phyloP scores from a whole-genome alignment of 1,140 invertebrate species.

The Tetranychus cinnabarinus region DNA sequence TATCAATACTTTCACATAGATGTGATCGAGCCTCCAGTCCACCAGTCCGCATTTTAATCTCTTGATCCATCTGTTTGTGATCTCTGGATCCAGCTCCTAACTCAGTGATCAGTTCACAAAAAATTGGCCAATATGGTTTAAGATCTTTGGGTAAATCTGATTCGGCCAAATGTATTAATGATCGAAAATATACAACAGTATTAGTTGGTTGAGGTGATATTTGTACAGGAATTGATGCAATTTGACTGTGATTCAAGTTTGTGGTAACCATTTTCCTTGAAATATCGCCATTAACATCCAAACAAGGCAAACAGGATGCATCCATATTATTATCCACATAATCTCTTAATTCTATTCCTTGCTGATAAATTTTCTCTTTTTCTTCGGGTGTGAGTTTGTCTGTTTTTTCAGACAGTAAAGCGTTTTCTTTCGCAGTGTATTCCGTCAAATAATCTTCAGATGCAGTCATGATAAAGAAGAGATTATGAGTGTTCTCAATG shows the following conservation, averaged over 20 bases:
- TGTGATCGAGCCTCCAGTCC: constrained; percentile 43
- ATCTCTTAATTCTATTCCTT: constrained; percentile 39
- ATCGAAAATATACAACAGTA: constrained; percentile 58
- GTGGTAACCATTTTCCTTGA: not conserved
- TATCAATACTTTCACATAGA: constrained; percentile 40
- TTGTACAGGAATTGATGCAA: constrained; percentile 35
- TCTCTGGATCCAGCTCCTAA: constrained; percentile 59
- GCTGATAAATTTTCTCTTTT: constrained; percentile 29
- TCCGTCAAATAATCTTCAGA: constrained; percentile 46
- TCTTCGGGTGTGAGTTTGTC: constrained; percentile 20
- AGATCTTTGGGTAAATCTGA: constrained; percentile 37
- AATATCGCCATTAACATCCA: constrained; percentile 21
- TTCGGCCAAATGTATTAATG: constrained; percentile 35
- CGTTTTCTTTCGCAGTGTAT: constrained; percentile 34
- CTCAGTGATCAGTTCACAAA: constrained; percentile 48
- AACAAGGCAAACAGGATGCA: constrained; percentile 47
- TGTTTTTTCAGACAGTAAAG: constrained; percentile 40
- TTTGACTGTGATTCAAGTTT: not conserved
- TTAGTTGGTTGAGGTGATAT: constrained; percentile 51
- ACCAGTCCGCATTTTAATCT: constrained; percentile 52
- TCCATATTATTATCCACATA: constrained; percentile 47
- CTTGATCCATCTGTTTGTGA: constrained; percentile 54
- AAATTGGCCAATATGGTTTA: constrained; percentile 48
- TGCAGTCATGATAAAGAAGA: constrained; percentile 61
- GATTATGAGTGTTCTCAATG: constrained; percentile 48